phyloP scores from a whole-genome alignment of 53 echinoderm and acorn worm genomes.

The Holothuria scabra region DNA sequence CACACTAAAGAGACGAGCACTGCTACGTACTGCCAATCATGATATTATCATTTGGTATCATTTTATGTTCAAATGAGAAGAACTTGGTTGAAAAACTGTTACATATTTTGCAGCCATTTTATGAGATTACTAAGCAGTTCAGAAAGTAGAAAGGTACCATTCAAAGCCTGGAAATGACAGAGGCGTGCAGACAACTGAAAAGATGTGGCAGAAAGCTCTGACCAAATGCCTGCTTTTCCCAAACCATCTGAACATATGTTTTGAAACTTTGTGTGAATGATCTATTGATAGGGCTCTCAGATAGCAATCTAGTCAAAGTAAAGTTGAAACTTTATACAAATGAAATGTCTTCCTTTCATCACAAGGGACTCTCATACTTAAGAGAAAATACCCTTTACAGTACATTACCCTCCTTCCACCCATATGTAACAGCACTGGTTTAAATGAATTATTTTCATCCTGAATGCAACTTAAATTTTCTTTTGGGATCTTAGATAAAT shows the following conservation, averaged over 20 bases:
- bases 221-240: background rate
- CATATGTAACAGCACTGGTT: too few relatives aligned
- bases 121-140: slow-evolving; percentile 1
- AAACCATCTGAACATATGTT: background rate
- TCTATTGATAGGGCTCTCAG: too few relatives aligned
- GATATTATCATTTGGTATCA: background rate
- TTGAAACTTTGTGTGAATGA: too few relatives aligned
- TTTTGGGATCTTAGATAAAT: too few relatives aligned
- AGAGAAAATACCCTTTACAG: too few relatives aligned
- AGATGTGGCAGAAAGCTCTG: background rate
- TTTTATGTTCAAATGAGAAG: slow-evolving; percentile 6
- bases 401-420: too few relatives aligned
- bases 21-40: slow-evolving; percentile 7
- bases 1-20: background rate
- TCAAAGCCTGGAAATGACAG: background rate
- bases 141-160: background rate
- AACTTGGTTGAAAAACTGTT: background rate
- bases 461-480: too few relatives aligned
- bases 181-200: background rate
- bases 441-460: too few relatives aligned
- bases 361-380: too few relatives aligned
- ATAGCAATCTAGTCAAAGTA: too few relatives aligned
- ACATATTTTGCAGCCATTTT: slow-evolving; percentile 1
- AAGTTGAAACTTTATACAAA: too few relatives aligned
- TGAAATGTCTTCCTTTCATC: too few relatives aligned